phyloP scores from a whole-genome alignment of 2,113 vertebrate species.

The Tylochromis polylepis region DNA sequence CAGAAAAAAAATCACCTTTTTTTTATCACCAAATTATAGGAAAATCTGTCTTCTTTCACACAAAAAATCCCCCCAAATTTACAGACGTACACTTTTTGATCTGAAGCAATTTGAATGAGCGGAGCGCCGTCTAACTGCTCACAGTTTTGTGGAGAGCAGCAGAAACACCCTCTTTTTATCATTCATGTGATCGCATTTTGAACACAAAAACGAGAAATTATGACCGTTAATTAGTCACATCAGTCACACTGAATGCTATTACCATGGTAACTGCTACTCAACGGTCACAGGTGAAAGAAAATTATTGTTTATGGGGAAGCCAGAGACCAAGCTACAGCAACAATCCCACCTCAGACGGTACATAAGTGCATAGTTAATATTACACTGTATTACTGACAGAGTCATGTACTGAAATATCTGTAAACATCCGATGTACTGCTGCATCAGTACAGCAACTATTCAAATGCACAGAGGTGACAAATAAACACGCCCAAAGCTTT shows the following conservation, averaged over 20 bases:
- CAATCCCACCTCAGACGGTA: background rate
- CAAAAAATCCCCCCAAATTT: background rate
- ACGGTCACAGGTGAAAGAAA: background rate
- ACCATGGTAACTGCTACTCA: background rate
- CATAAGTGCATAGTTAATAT: background rate
- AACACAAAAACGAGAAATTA: background rate
- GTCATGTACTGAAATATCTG: background rate
- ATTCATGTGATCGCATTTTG: background rate
- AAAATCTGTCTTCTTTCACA: background rate
- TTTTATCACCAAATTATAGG: rapidly evolving
- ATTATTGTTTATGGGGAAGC: background rate
- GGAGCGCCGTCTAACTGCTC: background rate
- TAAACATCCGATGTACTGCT: no score
- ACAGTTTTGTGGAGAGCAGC: background rate
- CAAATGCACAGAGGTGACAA: background rate
- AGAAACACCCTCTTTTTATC: background rate
- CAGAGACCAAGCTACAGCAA: background rate
- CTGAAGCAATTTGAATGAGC: background rate
- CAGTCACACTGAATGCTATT: background rate
- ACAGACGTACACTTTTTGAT: background rate
- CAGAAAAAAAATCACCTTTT: background rate
- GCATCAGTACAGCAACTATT: no score
- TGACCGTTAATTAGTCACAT: background rate
- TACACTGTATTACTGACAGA: background rate
- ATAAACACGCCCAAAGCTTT: background rate